Evolutionary conservation across 2,888 invertebrate genomes (phyloP), one percentile per base, ranked within the genome.

Genomic region (Eristalinus sepulchralis): DNA sequence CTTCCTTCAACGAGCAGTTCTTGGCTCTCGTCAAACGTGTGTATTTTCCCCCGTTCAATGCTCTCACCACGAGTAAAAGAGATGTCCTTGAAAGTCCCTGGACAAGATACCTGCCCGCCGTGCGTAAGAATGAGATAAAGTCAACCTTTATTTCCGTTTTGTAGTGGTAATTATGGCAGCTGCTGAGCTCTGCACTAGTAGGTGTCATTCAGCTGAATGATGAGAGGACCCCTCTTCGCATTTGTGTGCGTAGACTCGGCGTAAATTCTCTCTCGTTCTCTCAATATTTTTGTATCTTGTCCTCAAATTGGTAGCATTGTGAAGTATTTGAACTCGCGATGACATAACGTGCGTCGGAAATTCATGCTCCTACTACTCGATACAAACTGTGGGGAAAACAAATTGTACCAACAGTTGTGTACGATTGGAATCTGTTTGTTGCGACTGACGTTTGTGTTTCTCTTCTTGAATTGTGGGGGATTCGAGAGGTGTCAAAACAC

Each of bases 311-410:
- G 9, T 27, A 13, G 34, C 79, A 60, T 60, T 66, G 36, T 31
- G 17, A 22, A 72, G 24, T 36, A 10, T 36, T 22, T 33, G 39
- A 27, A n/a, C 34, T 11, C 66, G 84, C 84, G 71, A 81, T 66
- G 81, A 11, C 9, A 68, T 57, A 55, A 31, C 17, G 36, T 82
- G 85, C 85, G 82, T 85, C 85, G 85, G 80, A 80, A 73, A 80
- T 53, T 34, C 72, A 13, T 66, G 47, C 47, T 47, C 17, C 17
- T 20, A n/a, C n/a, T 34, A 36, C 33, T 64, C 34, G 4, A n/a
- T 31, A 22, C n/a, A 36, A 63, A 17, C 70, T 39, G 10, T 73
- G 72, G 72, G 71, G 79, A 66, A 55, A 33, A 33, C 0, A 11
- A 34, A 33, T 77, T 34, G 11, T 13, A 27, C 31, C 47, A 17